Percentiles rank a stretch among this genome's conserved stretches.
Conservation (phyloP, 2,113 vertebrate genomes). For the Neogobius melanostomus region DNA sequence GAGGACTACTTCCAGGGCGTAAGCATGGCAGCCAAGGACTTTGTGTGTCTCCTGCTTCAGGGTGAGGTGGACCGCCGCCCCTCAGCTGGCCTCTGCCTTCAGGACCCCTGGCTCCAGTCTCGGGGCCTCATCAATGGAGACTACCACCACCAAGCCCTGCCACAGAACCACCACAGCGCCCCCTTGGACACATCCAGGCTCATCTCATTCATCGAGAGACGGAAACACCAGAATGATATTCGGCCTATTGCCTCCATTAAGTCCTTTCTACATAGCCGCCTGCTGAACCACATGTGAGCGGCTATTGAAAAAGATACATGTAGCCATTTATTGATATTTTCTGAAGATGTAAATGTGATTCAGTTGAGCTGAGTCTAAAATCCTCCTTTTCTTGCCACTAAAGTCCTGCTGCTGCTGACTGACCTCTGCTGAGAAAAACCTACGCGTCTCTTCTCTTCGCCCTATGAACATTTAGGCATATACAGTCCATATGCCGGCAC, state of each 20-base stretch:
- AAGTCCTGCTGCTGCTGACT: constrained; percentile 72
- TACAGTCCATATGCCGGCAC: constrained; percentile 66
- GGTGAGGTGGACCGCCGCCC: constrained; percentile 86
- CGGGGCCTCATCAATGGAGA: constrained; percentile 41
- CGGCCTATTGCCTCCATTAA: constrained; percentile 89
- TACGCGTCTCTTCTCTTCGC: constrained; percentile 21
- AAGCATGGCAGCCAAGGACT: constrained; percentile 92
- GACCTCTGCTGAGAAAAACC: constrained; percentile 63
- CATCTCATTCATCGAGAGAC: constrained; percentile 96
- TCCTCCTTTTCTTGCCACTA: constrained; percentile 56
- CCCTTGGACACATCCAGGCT: constrained; percentile 92
- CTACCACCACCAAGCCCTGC: constrained; percentile 36
- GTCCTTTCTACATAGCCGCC: constrained; percentile 92
- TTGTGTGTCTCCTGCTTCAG: constrained; percentile 89
- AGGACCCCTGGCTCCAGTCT: constrained; percentile 91
- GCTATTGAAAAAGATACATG: constrained; percentile 6
- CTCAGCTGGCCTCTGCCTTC: constrained; percentile 84
- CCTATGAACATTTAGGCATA: constrained; percentile 49
- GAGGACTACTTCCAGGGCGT: constrained; percentile 97
- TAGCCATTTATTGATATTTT: neutral
- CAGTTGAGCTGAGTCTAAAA: constrained; percentile 24
- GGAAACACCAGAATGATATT: constrained; percentile 96
- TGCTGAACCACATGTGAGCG: constrained; percentile 84
- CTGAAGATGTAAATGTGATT: constrained; percentile 14
- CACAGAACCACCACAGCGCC: constrained; percentile 43